Evolutionary conservation across 2,113 vertebrate species (phyloP), one percentile per base, ranked within the genome.

Genomic region (Piprites chloris): DNA sequence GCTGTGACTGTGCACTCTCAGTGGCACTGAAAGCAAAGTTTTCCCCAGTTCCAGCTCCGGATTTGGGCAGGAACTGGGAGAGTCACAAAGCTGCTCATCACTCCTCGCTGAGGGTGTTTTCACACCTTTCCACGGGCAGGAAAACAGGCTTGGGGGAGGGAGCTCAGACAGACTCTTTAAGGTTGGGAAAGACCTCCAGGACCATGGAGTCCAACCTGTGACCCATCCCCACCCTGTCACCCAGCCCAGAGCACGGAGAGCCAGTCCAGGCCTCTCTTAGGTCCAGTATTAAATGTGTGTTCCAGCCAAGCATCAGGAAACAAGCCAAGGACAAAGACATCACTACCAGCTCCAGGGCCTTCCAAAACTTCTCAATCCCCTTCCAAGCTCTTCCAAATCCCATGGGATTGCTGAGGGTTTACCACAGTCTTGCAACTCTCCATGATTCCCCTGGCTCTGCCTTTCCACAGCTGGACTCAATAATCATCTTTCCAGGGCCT

Each of bases 71-170:
- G 22, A 84, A 30, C 3, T 14, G 56, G 80, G 50, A 37, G 47
- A 56, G 47, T 19, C 58, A 19, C 67, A 90, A 35, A 87, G 49
- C 52, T 63, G 44, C 62, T 93, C 58, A 42, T 56, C 56, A 8
- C n/a, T 50, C 37, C 30, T 11, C 1, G 33, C 2, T 21, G 32
- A 69, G 28, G 39, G 3, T 11, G 72, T 46, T 87, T 74, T 80
- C 23, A 3, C 1, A 21, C 22, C 42, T 56, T 65, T 4, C 50
- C n/a, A 7, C 0, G 5, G 24, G 35, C 30, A 68, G 37, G 6
- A 85, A 59, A 0, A 11, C 13, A 21, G 62, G 11, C 3, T 23
- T 3, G 18, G 47, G 23, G 47, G 23, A 24, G 47, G 47, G 14
- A 52, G 50, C 50, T 52, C 27, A 52, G 26, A 8, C 14, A 26